Evolutionary conservation across 2,888 invertebrate species (phyloP), one percentile per base, ranked within the genome.

Genomic region (Dichetophora obliterata): DNA sequence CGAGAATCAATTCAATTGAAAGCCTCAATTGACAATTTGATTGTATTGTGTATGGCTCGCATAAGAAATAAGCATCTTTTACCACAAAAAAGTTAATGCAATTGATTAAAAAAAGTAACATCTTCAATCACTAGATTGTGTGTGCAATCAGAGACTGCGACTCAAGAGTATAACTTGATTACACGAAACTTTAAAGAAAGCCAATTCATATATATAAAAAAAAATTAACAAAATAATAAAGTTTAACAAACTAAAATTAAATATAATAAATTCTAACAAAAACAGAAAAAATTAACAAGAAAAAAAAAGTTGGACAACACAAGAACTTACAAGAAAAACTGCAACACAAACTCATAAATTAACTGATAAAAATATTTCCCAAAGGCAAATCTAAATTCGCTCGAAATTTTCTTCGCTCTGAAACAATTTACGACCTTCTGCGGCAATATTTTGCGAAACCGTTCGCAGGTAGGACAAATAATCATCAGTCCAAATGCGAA

Each of bases 401-500:
- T 86, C 86, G 78, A 83, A 86, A 79, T 86, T 79, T 77, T 84
- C 81, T 76, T 85, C 84, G 68, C 82, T 75, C 77, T 84, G 84
- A 83, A 88, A 87, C n/a, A 91, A 87, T 84, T 88, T 89, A 81
- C 87, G 86, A 81, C 91, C 85, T 80, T 91, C 91, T 75, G 91
- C 90, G 75, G 87, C 88, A 79, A 92, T 90, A 84, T 92, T 92
- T 11, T 90, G 90, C 0, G 91, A 91, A 0, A 92, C 91, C 0
- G 91, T 90, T 72, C 88, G 88, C 31, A 91, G 82, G 81, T 92
- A 92, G 50, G 91, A 59, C 59, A 87, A 79, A 82, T 88, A 89
- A 78, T 89, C 88, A 75, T 86, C 83, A 75, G 87, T 86, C 84
- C 86, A 87, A 77, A 84, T 90, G 0, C 91, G 90, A 0, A 91